Base-by-base conservation (phyloP, 1,140 invertebrate genomes). In the Globodera rostochiensis region DNA sequence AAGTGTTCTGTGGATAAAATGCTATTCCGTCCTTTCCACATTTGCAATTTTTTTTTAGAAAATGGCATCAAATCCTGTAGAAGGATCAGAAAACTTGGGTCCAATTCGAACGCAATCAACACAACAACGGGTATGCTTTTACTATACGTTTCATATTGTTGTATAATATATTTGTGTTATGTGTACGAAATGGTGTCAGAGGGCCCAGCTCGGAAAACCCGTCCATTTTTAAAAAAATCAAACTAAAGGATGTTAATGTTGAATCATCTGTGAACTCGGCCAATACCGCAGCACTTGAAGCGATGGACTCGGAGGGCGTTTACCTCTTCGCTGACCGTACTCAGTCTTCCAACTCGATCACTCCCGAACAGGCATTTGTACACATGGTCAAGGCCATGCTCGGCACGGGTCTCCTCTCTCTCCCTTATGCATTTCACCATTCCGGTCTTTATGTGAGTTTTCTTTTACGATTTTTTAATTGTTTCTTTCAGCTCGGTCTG, bases 341-440 rank as follows among this genome's bases (percentile, higher is more conserved):
- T 11, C 36, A 53, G 8, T 85, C 73, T n/a, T n/a, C 86, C 6
- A 86, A 86, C 50, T 75, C 79, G 57, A 82, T 86, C 49, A 86
- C 81, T 25, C 84, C 83, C 50, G 87, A 87, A 66, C 82, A 86
- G 71, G 88, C 88, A 21, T 84, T 90, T n/a, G 80, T 88, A n/a
- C 88, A 90, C 74, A 84, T 89, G 88, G 85, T 90, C 50, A 82
- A 86, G 73, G 87, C 83, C 0, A 89, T 89, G 88, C 71, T 89
- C n/a, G 88, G 89, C 66, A 90, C 88, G 13, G 88, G 88, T n/a
- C 75, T 89, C 6, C 85, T 89, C 3, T 85, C 86, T 4, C 82
- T 89, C 46, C 88, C 88, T 36, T 80, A 88, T 8, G 88, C 88
- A 36, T 89, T 89, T 70, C 87, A 88, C 57, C 80, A 88, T 81